These are phyloP conservation scores for Megalurothrips usitatus DNA, from an alignment of 2,888 invertebrate genomes.

Conservation along the genomic window DNA sequence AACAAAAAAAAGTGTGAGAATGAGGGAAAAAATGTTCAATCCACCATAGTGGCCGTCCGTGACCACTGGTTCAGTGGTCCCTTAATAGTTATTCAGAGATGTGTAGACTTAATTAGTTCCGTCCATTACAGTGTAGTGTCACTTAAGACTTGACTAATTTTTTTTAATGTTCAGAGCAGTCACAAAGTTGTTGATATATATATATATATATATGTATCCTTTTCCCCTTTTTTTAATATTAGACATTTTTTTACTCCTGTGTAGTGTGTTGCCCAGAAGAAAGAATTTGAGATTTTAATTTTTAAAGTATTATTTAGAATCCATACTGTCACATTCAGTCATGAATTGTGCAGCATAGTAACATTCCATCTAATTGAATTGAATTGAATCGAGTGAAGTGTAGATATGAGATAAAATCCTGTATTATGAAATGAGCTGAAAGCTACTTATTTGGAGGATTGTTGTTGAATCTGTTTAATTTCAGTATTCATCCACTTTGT, in stretches of 20 bases:
- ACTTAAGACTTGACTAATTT: conserved; percentile 15
- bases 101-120: conserved; percentile 11
- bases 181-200: neutral
- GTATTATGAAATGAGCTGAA: neutral
- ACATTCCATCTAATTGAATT: too few species aligned
- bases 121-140: conserved; percentile 17
- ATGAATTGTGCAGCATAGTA: too few species aligned
- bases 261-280: too few species aligned
- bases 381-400: too few species aligned
- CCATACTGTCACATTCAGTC: neutral
- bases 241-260: neutral
- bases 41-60: too few species aligned
- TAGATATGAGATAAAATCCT: too few species aligned
- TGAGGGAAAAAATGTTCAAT: too few species aligned
- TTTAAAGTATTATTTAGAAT: neutral
- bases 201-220: neutral
- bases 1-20: neutral
- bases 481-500: neutral
- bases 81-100: neutral
- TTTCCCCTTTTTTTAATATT: neutral
- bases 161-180: neutral
- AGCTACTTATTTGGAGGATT: neutral
- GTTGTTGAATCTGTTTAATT: conserved; percentile 19
- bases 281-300: neutral
- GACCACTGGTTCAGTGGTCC: neutral